Conservation (phyloP, 2,888 invertebrate genomes). For the Eupithecia exiguata region DNA sequence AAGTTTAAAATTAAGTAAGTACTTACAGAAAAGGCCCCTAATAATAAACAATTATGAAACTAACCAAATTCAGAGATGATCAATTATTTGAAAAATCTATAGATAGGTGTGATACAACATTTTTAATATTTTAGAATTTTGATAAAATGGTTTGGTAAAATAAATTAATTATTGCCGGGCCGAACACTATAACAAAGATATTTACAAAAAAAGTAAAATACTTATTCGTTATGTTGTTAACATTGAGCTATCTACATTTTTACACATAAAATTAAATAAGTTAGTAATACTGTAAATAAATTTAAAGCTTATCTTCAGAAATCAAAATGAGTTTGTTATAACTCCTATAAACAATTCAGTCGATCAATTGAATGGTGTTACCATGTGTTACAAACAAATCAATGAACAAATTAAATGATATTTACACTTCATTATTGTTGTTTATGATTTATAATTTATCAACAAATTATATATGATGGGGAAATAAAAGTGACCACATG, state of each 20-base stretch:
- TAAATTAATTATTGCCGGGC: background rate
- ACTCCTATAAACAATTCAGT: slow-evolving; percentile 68
- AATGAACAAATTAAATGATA: slow-evolving; percentile 26
- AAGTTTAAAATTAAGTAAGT: slow-evolving; percentile 52
- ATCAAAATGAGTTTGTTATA: slow-evolving; percentile 43
- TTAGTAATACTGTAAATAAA: slow-evolving; percentile 83
- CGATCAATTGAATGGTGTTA: slow-evolving; percentile 51
- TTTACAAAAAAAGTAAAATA: slow-evolving; percentile 5
- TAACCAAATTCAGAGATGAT: background rate
- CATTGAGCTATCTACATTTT: slow-evolving; percentile 73
- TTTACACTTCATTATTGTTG: slow-evolving; percentile 25
- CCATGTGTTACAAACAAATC: slow-evolving; percentile 36
- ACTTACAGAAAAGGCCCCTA: slow-evolving; percentile 37
- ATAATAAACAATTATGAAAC: slow-evolving; percentile 27
- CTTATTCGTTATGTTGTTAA: slow-evolving; percentile 17
- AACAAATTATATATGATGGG: slow-evolving; percentile 12
- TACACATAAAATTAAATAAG: slow-evolving; percentile 77
- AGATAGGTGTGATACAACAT: background rate
- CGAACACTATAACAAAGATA: background rate
- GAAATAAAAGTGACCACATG: background rate
- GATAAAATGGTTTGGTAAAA: background rate
- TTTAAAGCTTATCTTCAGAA: slow-evolving; percentile 76
- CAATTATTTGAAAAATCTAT: background rate
- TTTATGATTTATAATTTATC: slow-evolving; percentile 8
- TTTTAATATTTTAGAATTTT: background rate